Evolutionary conservation across 2,888 invertebrate genomes (phyloP).

Genomic region (Serripes groenlandicus): DNA sequence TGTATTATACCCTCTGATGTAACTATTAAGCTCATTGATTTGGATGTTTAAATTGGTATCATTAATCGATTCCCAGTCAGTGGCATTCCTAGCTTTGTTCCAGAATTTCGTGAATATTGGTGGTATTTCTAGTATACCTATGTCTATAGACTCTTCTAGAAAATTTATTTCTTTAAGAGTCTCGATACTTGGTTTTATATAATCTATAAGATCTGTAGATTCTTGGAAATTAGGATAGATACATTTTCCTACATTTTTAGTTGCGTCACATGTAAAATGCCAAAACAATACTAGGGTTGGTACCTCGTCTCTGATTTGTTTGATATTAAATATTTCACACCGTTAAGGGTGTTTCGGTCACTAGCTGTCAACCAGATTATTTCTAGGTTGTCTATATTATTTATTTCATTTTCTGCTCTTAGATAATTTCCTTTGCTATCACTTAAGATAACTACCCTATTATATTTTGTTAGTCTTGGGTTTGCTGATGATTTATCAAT

Average conservation of each 20-base stretch:
- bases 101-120: slow-evolving; percentile 2
- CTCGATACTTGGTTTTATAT: background rate
- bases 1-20: background rate
- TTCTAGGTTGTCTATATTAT: too few relatives aligned
- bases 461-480: too few relatives aligned
- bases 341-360: background rate
- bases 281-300: background rate
- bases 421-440: too few relatives aligned
- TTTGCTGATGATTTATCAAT: too few relatives aligned
- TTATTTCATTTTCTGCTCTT: too few relatives aligned
- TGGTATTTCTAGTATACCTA: background rate
- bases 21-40: background rate
- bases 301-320: background rate
- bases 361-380: background rate
- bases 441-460: too few relatives aligned
- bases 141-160: background rate
- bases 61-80: too few relatives aligned
- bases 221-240: background rate
- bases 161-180: background rate
- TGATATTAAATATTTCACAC: slow-evolving; percentile 1
- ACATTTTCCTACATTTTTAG: background rate
- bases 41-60: background rate
- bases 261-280: background rate
- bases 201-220: background rate
- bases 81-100: background rate